Base-by-base conservation (phyloP, 2,797 vertebrate genomes). In the Chelidonichthys spinosus region DNA sequence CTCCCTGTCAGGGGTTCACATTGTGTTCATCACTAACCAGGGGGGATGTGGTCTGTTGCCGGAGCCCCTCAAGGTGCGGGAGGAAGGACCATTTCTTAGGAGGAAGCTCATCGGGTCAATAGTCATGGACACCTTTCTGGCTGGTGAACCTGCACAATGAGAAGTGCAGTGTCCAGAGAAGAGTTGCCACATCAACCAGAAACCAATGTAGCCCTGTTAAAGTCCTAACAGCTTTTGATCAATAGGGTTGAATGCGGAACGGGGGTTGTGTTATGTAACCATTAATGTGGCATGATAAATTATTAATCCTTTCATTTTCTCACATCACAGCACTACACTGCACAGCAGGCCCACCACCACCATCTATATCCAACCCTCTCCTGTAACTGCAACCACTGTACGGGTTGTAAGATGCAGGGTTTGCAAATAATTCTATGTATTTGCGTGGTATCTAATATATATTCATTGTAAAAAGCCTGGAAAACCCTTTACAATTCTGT, bases 271-370 rank as follows among this genome's bases (percentile, higher is more conserved):
- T 40, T 32, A 46, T 60, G 35, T 69, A 56, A 44, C 52, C 72
- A 54, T 74, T 47, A 52, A 32, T 69, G 37, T n/a, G 13, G 4
- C 43, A 37, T 44, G 37, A 58, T 75, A 8, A 10, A 78, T 77
- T 52, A 63, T 71, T 78, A 7, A 63, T 74, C 11, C 2, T 55
- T 69, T 62, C 0, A 53, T 39, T 72, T 85, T 79, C 66, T 79
- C 49, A 43, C 72, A 55, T 43, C 46, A 59, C 63, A 59, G 2
- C 2, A 0, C 5, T 10, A 15, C 37, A 36, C 39, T 50, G 17
- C 7, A 6, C 6, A 39, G 39, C n/a, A 52, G 14, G 18, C 7
- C 63, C 15, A 54, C 39, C 46, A 70, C 11, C 39, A 43, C 32
- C 18, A 53, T 81, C n/a, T 42, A 39, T 53, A 53, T 44, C 32